These are phyloP conservation scores for Ondatra zibethicus DNA, from an alignment of 2,113 vertebrate species.

Conservation along the genomic window DNA sequence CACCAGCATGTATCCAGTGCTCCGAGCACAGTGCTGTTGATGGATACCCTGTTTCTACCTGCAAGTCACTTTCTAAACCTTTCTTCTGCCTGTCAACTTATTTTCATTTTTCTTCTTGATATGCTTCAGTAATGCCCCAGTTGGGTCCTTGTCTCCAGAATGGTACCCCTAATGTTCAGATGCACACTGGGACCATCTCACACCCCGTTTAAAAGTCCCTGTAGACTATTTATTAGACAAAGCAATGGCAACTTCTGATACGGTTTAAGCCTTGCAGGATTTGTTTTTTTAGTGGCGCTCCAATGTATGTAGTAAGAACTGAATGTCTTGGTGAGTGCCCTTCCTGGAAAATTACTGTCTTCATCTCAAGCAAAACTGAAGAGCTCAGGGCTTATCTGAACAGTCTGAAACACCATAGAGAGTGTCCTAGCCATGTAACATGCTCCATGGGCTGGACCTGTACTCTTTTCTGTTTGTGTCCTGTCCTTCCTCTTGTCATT, in stretches of 20 bases:
- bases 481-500: background rate
- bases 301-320: background rate
- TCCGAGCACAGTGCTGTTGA: background rate
- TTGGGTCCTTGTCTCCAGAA: background rate
- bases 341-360: background rate
- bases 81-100: background rate
- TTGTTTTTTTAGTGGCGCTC: background rate
- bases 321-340: background rate
- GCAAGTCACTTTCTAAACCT: background rate
- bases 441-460: background rate
- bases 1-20: accelerated
- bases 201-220: background rate
- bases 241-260: background rate
- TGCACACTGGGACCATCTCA: too few species aligned
- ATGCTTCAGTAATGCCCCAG: background rate
- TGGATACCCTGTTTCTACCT: background rate
- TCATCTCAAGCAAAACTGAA: background rate
- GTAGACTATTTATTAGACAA: background rate
- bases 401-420: background rate
- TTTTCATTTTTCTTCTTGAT: background rate
- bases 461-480: background rate
- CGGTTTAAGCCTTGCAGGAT: background rate
- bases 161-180: background rate
- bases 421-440: too few species aligned
- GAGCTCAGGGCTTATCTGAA: background rate